These are phyloP conservation scores for Varanus salvator DNA, from an alignment of 2,113 vertebrate genomes.

Conservation along the genomic window DNA sequence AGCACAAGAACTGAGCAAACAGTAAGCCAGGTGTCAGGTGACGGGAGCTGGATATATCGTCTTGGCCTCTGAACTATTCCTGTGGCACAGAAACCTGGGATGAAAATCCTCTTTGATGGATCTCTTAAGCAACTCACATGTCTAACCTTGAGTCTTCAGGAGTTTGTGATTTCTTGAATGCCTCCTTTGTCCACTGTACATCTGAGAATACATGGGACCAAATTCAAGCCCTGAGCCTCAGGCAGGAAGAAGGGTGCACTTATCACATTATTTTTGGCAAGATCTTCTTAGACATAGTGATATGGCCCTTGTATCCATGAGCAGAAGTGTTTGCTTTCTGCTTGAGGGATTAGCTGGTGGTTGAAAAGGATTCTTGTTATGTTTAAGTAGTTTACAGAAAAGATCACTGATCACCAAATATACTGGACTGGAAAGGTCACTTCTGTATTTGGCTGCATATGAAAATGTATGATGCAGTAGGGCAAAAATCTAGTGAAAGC, in stretches of 20 bases:
- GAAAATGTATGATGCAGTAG: neutral
- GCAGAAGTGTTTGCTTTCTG: neutral
- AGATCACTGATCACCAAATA: neutral
- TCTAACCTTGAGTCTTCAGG: neutral
- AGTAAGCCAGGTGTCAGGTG: constrained; percentile 23
- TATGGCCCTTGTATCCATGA: neutral
- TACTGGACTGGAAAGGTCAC: neutral
- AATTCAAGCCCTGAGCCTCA: neutral
- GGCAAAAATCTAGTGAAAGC: neutral
- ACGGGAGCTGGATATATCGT: constrained; percentile 17
- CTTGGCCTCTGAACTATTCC: constrained; percentile 19
- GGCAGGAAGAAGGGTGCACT: neutral
- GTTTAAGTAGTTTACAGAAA: neutral
- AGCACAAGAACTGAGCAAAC: constrained; percentile 28
- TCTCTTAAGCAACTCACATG: constrained; percentile 16
- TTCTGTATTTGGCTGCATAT: neutral
- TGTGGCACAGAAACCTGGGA: constrained; percentile 39
- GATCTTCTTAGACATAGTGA: neutral
- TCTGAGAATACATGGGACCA: constrained; percentile 5
- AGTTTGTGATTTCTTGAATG: constrained; percentile 14
- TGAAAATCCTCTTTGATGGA: constrained; percentile 38
- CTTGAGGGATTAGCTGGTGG: neutral
- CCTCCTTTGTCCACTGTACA: neutral
- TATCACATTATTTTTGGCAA: neutral
- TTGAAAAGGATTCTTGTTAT: neutral